Percentiles rank a stretch among this genome's conserved stretches.
These are phyloP conservation scores for Cotesia congregata DNA, from an alignment of 2,888 invertebrate species.

Conservation along the genomic window DNA sequence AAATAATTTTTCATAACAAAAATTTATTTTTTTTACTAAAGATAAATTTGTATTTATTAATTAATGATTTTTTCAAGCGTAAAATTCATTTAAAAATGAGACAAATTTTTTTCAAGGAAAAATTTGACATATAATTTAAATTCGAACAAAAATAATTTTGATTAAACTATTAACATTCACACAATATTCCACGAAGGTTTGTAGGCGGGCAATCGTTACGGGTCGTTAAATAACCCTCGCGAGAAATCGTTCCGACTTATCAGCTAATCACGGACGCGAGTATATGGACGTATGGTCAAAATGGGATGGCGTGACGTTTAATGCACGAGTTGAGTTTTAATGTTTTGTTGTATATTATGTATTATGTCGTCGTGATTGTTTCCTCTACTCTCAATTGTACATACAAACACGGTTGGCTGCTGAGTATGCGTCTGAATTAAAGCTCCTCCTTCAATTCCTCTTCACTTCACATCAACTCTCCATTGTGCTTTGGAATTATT, in stretches of 20 bases:
- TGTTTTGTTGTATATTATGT: constrained; percentile 30
- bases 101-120: no score
- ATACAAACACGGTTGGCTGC: not conserved
- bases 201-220: constrained; percentile 55
- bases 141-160: no score
- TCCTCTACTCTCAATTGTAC: not conserved
- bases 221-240: constrained; percentile 55
- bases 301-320: constrained; percentile 39
- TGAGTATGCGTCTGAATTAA: not conserved
- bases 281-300: constrained; percentile 32
- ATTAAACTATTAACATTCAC: not conserved
- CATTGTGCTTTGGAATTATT: no score
- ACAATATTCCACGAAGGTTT: constrained; percentile 46
- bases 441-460: not conserved
- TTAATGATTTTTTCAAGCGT: no score
- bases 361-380: constrained; percentile 27
- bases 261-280: constrained; percentile 56
- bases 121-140: no score
- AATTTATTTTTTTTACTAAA: no score
- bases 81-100: no score
- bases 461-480: not conserved
- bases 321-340: constrained; percentile 10
- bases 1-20: no score
- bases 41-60: no score
- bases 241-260: constrained; percentile 58